A percentile compares a stretch with the other conserved stretches of the same genome.
Conservation (phyloP, 2,113 vertebrate genomes). For the Hyaena hyaena region DNA sequence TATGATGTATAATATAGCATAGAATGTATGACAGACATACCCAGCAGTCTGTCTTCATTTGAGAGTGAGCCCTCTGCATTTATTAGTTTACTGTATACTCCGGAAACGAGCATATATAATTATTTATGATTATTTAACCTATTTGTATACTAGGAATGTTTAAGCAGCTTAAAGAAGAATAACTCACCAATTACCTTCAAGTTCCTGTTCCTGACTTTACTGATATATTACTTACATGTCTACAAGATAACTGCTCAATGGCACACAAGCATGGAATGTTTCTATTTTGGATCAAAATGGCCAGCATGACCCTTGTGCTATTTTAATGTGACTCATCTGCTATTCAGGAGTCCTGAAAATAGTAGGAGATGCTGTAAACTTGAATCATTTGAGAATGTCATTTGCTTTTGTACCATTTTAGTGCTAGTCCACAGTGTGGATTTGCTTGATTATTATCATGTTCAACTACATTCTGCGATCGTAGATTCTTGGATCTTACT, state of each 20-base stretch:
- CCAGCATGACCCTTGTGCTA: not conserved
- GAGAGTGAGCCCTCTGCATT: not conserved
- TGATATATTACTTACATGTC: not conserved
- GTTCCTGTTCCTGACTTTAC: not conserved
- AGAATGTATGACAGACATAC: not conserved
- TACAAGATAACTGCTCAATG: not conserved
- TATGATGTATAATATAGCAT: no score
- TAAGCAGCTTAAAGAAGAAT: conserved; percentile 46
- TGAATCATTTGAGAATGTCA: not conserved
- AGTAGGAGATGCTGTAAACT: not conserved
- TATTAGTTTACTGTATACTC: not conserved
- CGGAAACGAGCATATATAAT: not conserved
- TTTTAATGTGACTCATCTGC: conserved; percentile 28
- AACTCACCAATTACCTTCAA: conserved; percentile 11
- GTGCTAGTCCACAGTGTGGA: not conserved
- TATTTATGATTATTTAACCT: not conserved
- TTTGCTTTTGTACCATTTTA: not conserved
- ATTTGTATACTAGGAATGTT: not conserved
- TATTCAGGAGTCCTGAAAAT: conserved; percentile 40
- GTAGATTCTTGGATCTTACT: not conserved
- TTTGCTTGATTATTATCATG: not conserved
- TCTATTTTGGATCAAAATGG: not conserved
- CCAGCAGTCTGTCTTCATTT: not conserved
- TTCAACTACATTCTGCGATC: not conserved
- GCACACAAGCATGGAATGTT: not conserved